phyloP scores from a whole-genome alignment of 2,113 vertebrate species.

The Tupaia chinensis region DNA sequence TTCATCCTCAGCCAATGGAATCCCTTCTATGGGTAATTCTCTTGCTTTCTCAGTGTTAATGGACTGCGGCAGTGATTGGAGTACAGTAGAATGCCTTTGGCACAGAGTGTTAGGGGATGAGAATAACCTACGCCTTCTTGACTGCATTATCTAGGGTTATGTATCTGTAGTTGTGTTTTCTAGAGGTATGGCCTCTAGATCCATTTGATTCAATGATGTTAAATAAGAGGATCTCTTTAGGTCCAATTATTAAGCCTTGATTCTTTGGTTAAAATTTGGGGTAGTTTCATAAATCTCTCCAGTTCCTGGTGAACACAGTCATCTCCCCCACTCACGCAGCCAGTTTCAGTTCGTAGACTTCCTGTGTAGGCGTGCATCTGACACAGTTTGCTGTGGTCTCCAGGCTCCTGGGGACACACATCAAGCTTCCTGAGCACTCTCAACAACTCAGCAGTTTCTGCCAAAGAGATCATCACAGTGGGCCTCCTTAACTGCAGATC shows the following conservation, averaged over 20 bases:
- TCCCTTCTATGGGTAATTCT: conserved; percentile 96
- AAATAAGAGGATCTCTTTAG: background rate
- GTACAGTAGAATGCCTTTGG: conserved; percentile 29
- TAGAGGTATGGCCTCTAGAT: conserved; percentile 29
- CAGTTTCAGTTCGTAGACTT: background rate
- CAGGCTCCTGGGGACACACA: background rate
- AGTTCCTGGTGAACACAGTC: background rate
- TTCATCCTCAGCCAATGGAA: conserved; percentile 96
- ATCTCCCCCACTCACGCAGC: background rate
- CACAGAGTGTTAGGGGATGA: background rate
- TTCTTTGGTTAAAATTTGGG: conserved; percentile 33
- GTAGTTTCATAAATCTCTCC: conserved; percentile 4
- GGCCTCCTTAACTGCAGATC: background rate
- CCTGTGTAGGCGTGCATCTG: background rate
- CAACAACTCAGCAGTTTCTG: background rate
- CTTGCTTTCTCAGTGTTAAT: background rate
- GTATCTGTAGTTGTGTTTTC: background rate
- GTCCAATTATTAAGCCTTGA: background rate
- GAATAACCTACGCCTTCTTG: background rate
- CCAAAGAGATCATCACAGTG: background rate
- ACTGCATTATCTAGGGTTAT: background rate
- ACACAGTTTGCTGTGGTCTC: background rate
- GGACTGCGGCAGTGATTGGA: background rate
- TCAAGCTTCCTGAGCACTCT: background rate
- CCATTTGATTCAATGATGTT: background rate